Percentiles rank a stretch among this genome's conserved stretches.
These are phyloP conservation scores for Ceyx erithaca DNA, from an alignment of 2,797 vertebrate genomes.

Conservation along the genomic window DNA sequence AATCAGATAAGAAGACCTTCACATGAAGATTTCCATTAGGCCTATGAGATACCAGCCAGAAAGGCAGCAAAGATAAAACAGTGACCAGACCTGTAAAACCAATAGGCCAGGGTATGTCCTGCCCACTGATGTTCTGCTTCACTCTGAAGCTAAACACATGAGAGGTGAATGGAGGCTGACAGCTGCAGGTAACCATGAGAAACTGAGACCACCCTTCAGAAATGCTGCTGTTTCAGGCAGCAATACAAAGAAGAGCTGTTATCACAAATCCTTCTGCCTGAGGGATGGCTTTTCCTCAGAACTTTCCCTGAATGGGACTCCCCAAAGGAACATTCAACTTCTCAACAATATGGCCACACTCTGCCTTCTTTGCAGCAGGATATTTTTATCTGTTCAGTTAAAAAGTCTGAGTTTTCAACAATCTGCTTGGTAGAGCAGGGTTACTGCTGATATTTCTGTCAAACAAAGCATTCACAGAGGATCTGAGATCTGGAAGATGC, in stretches of 20 bases:
- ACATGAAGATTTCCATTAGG: not conserved
- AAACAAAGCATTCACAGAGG: not conserved
- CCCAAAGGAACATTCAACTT: not conserved
- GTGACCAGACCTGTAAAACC: not conserved
- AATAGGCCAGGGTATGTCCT: not conserved
- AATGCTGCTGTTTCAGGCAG: not conserved
- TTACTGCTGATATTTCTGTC: not conserved
- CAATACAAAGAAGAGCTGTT: not conserved
- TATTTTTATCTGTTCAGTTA: not conserved
- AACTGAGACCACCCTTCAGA: not conserved
- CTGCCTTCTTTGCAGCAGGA: not conserved
- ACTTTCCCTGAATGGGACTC: not conserved
- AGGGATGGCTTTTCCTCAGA: not conserved
- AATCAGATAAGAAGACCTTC: not conserved
- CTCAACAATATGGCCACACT: not conserved
- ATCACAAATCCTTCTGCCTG: not conserved
- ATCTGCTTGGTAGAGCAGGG: not conserved
- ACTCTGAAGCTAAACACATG: not conserved
- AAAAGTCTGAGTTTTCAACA: not conserved
- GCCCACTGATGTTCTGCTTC: not conserved
- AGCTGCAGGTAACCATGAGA: not conserved
- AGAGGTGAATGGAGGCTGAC: not conserved
- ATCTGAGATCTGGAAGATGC: not conserved
- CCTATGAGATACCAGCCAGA: accelerated
- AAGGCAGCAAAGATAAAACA: not conserved